A percentile compares a stretch with the other conserved stretches of the same genome.
Conservation (phyloP, 2,797 vertebrate genomes). For the Dryobates pubescens region DNA sequence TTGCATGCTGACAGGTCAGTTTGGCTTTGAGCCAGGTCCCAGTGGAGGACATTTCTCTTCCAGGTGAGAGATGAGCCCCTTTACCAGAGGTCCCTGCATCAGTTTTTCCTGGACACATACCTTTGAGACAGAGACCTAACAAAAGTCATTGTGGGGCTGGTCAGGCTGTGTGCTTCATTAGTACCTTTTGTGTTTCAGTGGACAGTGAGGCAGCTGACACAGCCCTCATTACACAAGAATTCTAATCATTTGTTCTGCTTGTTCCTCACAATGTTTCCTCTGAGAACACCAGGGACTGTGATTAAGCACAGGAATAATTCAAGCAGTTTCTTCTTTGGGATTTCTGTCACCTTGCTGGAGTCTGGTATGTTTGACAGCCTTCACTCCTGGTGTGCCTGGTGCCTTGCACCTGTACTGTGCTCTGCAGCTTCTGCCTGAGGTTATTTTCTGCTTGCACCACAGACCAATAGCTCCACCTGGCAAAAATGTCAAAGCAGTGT, state of each 20-base stretch:
- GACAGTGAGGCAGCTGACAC: slow-evolving; percentile 51
- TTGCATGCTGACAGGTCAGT: not conserved
- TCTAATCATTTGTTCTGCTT: slow-evolving; percentile 50
- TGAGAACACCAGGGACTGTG: slow-evolving; percentile 18
- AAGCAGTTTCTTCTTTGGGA: slow-evolving; percentile 2
- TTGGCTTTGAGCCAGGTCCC: not conserved
- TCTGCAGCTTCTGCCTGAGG: not conserved
- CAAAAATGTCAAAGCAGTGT: not conserved
- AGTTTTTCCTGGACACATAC: not conserved
- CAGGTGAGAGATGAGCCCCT: not conserved
- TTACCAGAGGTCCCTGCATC: not conserved
- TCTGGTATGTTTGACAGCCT: slow-evolving; percentile 1
- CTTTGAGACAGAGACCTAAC: not conserved
- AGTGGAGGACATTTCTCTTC: not conserved
- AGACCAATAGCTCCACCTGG: not conserved
- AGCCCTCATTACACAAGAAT: slow-evolving; percentile 67
- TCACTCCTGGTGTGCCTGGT: not conserved
- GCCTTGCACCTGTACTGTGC: not conserved
- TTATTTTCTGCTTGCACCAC: not conserved
- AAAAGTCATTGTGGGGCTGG: not conserved
- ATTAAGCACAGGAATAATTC: slow-evolving; percentile 40
- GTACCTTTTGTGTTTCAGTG: slow-evolving; percentile 40
- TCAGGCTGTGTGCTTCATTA: slow-evolving; percentile 33
- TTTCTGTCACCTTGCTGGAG: slow-evolving; percentile 14
- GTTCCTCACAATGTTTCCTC: slow-evolving; percentile 43